phyloP scores from a whole-genome alignment of 2,113 vertebrate genomes.

The Bungarus multicinctus region DNA sequence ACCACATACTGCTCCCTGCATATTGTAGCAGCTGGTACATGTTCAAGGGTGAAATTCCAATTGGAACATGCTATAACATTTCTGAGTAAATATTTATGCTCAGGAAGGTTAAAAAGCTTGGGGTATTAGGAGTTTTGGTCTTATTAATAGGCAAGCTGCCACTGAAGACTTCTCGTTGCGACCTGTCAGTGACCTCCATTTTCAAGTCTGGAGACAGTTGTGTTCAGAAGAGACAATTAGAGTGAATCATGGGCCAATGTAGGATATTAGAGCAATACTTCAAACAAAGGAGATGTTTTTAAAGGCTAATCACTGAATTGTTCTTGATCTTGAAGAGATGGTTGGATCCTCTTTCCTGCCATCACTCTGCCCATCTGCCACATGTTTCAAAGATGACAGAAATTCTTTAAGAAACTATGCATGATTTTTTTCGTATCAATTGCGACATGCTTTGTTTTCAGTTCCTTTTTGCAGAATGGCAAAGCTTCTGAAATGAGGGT shows the following conservation, averaged over 20 bases:
- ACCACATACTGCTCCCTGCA: constrained; percentile 12
- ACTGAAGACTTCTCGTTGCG: constrained; percentile 37
- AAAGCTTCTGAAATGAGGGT: not conserved
- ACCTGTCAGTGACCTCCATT: constrained; percentile 38
- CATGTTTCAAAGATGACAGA: not conserved
- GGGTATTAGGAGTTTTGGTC: constrained; percentile 35
- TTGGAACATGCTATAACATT: constrained; percentile 55
- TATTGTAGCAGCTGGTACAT: constrained; percentile 50
- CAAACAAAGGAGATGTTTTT: constrained; percentile 13
- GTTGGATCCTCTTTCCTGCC: constrained; percentile 7
- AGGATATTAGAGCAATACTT: not conserved
- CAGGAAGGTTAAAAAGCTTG: constrained; percentile 51
- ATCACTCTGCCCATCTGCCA: not conserved
- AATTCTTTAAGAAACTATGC: not conserved
- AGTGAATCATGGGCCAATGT: constrained; percentile 6
- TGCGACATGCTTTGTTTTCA: not conserved
- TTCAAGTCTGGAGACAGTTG: constrained; percentile 15
- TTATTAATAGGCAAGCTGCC: constrained; percentile 40
- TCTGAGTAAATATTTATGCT: constrained; percentile 62
- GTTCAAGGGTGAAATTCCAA: constrained; percentile 63
- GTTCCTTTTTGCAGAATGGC: not conserved
- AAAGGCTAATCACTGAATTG: not conserved
- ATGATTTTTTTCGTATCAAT: not conserved
- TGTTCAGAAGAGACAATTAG: constrained; percentile 6
- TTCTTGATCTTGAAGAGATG: not conserved